Percentiles rank a stretch among this genome's conserved stretches.
Conservation (phyloP, 2,888 invertebrate genomes). For the Agrilus biguttatus region DNA sequence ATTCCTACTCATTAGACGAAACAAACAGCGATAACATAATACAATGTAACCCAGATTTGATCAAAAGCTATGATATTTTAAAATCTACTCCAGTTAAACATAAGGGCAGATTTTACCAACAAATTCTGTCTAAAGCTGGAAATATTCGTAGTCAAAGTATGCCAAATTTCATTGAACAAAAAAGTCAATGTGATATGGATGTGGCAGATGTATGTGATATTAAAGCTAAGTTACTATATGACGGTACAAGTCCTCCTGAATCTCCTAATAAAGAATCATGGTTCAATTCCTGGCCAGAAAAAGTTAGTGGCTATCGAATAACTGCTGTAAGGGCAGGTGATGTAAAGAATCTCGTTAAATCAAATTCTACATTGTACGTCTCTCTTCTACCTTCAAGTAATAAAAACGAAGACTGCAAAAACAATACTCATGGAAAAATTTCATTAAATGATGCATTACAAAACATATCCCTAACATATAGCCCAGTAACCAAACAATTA, state of each 20-base stretch:
- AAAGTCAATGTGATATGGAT: conserved; percentile 13
- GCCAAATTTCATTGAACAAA: conserved; percentile 26
- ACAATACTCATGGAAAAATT: conserved; percentile 24
- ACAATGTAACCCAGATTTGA: conserved; percentile 14
- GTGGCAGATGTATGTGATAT: conserved; percentile 19
- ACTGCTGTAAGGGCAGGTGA: conserved; percentile 10
- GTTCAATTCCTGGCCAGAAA: conserved; percentile 39
- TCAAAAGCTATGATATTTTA: conserved; percentile 13
- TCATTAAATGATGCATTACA: conserved; percentile 55
- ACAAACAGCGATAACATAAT: conserved; percentile 1
- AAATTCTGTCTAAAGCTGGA: conserved; percentile 15
- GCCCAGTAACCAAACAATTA: conserved; percentile 57
- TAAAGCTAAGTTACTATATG: conserved; percentile 15
- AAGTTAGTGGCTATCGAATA: conserved; percentile 26
- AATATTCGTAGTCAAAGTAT: conserved; percentile 29
- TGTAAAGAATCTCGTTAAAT: not conserved
- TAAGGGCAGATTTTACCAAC: conserved; percentile 17
- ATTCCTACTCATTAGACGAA: too few species aligned
- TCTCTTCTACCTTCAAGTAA: conserved; percentile 2
- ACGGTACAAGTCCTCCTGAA: conserved; percentile 14
- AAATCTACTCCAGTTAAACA: conserved; percentile 17
- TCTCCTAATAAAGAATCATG: conserved; percentile 23
- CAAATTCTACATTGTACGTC: conserved; percentile 1
- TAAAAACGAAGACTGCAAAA: conserved; percentile 7
- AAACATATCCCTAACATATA: conserved; percentile 60